A percentile compares a stretch with the other conserved stretches of the same genome.
These are phyloP conservation scores for Pampusana beccarii DNA, from an alignment of 2,113 vertebrate genomes.

Conservation along the genomic window DNA sequence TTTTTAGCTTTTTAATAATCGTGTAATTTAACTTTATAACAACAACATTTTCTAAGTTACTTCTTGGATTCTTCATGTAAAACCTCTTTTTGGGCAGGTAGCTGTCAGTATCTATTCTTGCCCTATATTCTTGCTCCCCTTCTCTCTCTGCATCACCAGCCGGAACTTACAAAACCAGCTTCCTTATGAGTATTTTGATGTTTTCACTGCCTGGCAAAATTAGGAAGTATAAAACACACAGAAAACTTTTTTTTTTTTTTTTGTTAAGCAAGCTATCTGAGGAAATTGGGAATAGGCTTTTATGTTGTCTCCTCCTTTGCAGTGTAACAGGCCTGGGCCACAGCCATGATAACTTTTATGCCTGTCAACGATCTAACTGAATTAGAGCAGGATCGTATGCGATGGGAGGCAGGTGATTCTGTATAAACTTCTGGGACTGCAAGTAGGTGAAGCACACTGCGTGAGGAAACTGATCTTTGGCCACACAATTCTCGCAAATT, in stretches of 20 bases:
- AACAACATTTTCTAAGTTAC: background rate
- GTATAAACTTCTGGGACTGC: background rate
- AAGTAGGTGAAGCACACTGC: background rate
- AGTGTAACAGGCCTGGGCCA: background rate
- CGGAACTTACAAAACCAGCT: background rate
- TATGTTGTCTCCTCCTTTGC: accelerated
- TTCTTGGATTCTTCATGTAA: background rate
- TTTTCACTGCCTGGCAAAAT: constrained; percentile 25
- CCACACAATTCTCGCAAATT: background rate
- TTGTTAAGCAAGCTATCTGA: background rate
- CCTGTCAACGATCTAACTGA: background rate
- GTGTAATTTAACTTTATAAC: background rate
- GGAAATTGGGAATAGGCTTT: background rate
- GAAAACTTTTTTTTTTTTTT: background rate
- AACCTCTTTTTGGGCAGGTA: background rate
- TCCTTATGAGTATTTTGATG: background rate
- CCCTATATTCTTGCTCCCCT: background rate
- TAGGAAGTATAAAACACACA: constrained; percentile 18
- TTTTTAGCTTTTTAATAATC: background rate
- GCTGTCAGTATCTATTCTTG: background rate
- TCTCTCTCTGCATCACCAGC: background rate
- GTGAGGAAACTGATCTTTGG: background rate
- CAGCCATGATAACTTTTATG: background rate
- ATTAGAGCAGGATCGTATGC: background rate
- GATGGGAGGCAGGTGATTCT: background rate